Conservation (phyloP, 2,888 invertebrate species). For the Agriopis aurantiaria region DNA sequence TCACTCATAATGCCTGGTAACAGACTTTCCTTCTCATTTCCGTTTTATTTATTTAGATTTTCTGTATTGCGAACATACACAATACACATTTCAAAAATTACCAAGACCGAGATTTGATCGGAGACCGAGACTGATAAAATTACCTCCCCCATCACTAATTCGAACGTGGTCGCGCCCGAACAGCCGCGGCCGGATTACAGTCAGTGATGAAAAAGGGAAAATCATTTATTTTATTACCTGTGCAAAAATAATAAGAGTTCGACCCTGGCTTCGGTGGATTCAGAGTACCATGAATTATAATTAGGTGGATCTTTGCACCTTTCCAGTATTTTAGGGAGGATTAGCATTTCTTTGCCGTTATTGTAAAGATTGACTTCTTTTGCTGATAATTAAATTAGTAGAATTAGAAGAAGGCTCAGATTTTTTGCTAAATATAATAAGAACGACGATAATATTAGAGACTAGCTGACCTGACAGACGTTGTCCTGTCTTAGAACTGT, state of each 20-base stretch:
- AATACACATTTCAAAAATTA: neutral
- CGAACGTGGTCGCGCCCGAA: constrained; percentile 49
- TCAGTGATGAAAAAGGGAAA: constrained; percentile 70
- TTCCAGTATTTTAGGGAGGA: constrained; percentile 28
- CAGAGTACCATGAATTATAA: constrained; percentile 57
- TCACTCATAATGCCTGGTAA: no score
- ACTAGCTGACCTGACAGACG: no score
- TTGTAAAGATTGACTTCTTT: constrained; percentile 13
- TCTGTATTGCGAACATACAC: neutral
- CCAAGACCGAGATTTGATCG: neutral
- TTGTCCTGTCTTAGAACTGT: no score
- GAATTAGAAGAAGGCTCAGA: no score
- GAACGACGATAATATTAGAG: no score
- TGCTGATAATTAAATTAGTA: neutral
- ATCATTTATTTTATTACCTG: constrained; percentile 77
- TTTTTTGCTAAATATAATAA: neutral
- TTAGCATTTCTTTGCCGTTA: constrained; percentile 27
- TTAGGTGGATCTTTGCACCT: constrained; percentile 48
- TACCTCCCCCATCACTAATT: constrained; percentile 43
- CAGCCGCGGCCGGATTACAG: constrained; percentile 49
- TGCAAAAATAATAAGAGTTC: constrained; percentile 68
- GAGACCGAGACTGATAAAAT: constrained; percentile 31
- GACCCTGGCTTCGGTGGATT: constrained; percentile 54
- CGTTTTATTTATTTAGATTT: no score
- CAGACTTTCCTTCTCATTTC: no score